A percentile compares a stretch with the other conserved stretches of the same genome.
Conservation (phyloP, 1,140 invertebrate genomes). For the Drosophila trapezifrons region DNA sequence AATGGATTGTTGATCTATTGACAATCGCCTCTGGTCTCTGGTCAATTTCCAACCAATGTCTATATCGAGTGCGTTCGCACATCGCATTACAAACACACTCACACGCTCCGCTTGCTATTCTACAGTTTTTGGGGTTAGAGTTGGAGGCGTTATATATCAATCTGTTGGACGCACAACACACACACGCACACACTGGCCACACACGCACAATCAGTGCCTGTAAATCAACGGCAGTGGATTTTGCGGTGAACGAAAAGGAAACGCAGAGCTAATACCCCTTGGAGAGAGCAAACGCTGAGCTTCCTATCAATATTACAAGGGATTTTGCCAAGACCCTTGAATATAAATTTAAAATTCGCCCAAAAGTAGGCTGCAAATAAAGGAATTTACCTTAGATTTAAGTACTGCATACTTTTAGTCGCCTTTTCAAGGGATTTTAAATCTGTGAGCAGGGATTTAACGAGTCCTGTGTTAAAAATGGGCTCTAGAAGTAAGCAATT, state of each 20-base stretch:
- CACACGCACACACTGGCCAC: slow-evolving; percentile 1
- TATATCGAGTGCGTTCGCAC: slow-evolving; percentile 44
- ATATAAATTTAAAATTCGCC: too few species aligned
- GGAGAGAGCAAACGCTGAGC: too few species aligned
- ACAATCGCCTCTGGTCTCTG: slow-evolving; percentile 41
- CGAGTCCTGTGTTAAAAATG: too few species aligned
- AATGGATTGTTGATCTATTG: slow-evolving; percentile 71
- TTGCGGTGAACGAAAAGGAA: neutral
- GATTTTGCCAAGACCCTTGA: too few species aligned
- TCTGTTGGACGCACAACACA: slow-evolving; percentile 59
- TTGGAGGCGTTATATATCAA: slow-evolving; percentile 48
- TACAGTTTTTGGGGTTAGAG: slow-evolving; percentile 14
- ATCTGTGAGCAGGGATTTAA: too few species aligned
- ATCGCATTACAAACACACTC: slow-evolving; percentile 35
- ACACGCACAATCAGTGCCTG: slow-evolving; percentile 63
- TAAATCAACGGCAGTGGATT: slow-evolving; percentile 62
- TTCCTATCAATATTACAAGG: too few species aligned
- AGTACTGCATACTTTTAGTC: too few species aligned
- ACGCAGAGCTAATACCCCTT: neutral
- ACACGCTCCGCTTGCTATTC: neutral
- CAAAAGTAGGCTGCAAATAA: neutral
- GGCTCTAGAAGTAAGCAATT: too few species aligned
- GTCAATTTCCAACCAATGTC: slow-evolving; percentile 46
- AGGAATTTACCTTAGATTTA: too few species aligned
- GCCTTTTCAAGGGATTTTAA: too few species aligned